A percentile compares a stretch with the other conserved stretches of the same genome.
Conservation (phyloP, 2,113 vertebrate genomes). For the Micromys minutus region DNA sequence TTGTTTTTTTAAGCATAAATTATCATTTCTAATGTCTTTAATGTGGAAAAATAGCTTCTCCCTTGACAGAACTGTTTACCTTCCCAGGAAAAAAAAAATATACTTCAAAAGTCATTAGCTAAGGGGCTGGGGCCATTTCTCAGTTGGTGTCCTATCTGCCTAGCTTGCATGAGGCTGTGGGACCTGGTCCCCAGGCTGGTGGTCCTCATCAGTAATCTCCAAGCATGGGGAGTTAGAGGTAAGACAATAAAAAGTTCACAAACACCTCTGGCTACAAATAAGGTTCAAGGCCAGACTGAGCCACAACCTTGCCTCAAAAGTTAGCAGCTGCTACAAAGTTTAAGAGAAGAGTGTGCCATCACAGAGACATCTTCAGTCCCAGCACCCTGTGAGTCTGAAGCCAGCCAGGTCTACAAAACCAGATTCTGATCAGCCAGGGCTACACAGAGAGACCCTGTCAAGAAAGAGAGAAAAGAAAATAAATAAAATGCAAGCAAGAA, state of each 20-base stretch:
- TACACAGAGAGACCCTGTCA: neutral
- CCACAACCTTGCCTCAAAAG: neutral
- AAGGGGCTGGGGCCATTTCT: neutral
- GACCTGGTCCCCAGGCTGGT: neutral
- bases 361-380: neutral
- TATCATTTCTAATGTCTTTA: slow-evolving; percentile 72
- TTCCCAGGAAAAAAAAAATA: slow-evolving; percentile 66
- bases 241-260: too few species aligned
- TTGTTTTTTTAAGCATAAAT: slow-evolving; percentile 78
- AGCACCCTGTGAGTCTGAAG: neutral
- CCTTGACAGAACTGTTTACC: slow-evolving; percentile 62
- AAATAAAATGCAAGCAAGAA: neutral
- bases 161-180: neutral
- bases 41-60: slow-evolving; percentile 61
- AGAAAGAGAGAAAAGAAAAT: neutral
- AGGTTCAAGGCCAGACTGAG: neutral
- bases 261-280: neutral
- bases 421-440: neutral
- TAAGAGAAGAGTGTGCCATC: neutral
- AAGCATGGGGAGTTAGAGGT: neutral
- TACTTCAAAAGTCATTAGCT: slow-evolving; percentile 42
- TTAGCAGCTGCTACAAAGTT: neutral
- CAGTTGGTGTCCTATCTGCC: neutral
- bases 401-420: neutral
- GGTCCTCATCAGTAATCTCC: neutral